Evolutionary conservation across 1,140 invertebrate species (phyloP), one percentile per base, ranked within the genome.

Genomic region (Heliothis subflexa): DNA sequence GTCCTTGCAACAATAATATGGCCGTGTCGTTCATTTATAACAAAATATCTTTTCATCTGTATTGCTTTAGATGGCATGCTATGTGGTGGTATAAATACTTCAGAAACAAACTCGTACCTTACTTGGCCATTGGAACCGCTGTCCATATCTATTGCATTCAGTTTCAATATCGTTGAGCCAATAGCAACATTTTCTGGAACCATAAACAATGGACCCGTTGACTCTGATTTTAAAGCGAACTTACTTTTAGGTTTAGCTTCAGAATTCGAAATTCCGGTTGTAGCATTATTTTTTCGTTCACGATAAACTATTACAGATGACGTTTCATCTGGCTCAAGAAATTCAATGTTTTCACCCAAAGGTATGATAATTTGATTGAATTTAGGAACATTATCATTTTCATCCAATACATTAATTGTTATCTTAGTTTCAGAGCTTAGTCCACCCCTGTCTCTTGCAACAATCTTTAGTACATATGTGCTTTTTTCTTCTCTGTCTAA

Each of bases 111-210:
- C 82, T 96, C 96, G 92, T 98, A 98, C 79, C 96, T 96, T 47
- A 99, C 93, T 85, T 96, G 95, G 0, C 97, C 96, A 90, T 98
- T 98, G 5, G 94, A 91, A 10, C 96, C 97, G 52, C 95, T 95
- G 94, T 99, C 99, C 80, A 96, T 95, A 93, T 99, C 99, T 70
- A 95, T 95, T 4, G 99, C 98, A 54, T 97, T 94, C 9, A 99
- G 90, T 83, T 97, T 97, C 28, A 99, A 92, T 78, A 99, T 96
- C 18, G 96, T 96, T 0, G 97, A 96, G 2, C 97, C 97, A 52
- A 98, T 95, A 10, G 96, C 95, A 13, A 97, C 95, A 87, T 97
- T 97, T 94, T 99, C 98, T 4, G 97, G 97, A 18, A 99, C 92
- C 21, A 96, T 93, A 79, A 97, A 95, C 49, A 97, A 71, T 0